Evolutionary conservation across 2,888 invertebrate species (phyloP), one percentile per base, ranked within the genome.

Genomic region (Hirtodrosophila confusa): DNA sequence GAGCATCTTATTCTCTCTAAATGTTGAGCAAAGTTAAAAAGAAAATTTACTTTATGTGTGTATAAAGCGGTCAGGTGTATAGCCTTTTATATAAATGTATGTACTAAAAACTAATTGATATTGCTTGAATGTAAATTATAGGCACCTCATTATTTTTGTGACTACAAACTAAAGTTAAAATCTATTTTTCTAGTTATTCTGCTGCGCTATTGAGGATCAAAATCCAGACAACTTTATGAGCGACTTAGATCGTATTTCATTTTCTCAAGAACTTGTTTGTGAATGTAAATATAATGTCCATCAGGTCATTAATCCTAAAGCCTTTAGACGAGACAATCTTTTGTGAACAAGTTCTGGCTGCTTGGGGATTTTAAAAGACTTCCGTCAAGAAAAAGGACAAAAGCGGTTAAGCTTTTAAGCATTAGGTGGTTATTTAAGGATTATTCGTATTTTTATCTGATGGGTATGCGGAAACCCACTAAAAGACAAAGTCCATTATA

Each of bases 151-250:
- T 61, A 54, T 40, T 66, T 67, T 58, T 54, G 12, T 45, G 43
- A 68, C 27, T 53, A 51, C 61, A 58, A 48, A 37, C 24, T 64
- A 29, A 45, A 51, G 43, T 7, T 4, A 58, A 57, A 31, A 45
- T 56, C 64, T 80, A 82, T 78, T 69, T 85, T 75, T 69, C 83
- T 65, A 75, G 57, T 53, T 71, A 48, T 54, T 78, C 51, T 58
- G 65, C 43, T 44, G 41, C 61, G 66, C 50, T 56, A 65, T 40
- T 62, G 33, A 67, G 58, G 69, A 75, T 67, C 56, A 84, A 82
- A 71, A 71, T 85, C 83, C 79, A 84, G 78, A 77, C 67, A 63
- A 84, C 75, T 78, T 69, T 70, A 80, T 37, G 9, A 64, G 53
- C 53, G 40, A 55, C 55, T 47, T 40, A 23, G 6, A 53, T 60